These are phyloP conservation scores for Coremacera marginata DNA, from an alignment of 2,888 invertebrate species.

Conservation along the genomic window DNA sequence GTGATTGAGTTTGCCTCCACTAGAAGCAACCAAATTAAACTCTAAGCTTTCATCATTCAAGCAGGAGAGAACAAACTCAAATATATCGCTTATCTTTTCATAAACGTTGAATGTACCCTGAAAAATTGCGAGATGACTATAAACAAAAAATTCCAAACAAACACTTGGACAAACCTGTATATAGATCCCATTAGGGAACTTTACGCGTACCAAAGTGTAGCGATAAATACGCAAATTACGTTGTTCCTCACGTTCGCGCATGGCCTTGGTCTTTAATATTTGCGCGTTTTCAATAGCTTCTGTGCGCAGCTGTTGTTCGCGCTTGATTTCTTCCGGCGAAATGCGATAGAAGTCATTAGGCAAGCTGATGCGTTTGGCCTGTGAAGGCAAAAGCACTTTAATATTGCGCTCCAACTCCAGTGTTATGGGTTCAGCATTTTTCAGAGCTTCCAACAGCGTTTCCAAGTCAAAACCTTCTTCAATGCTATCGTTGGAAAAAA, in stretches of 20 bases:
- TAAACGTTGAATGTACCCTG: conserved; percentile 91
- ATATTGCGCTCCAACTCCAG: conserved; percentile 88
- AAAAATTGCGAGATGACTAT: conserved; percentile 53
- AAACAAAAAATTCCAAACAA: conserved; percentile 15
- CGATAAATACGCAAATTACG: conserved; percentile 85
- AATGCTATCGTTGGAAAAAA: conserved; percentile 74
- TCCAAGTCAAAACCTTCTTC: conserved; percentile 70
- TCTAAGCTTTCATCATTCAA: conserved; percentile 77
- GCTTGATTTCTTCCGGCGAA: conserved; percentile 84
- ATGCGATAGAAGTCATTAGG: conserved; percentile 89
- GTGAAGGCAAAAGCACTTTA: conserved; percentile 85
- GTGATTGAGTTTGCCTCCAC: conserved; percentile 75
- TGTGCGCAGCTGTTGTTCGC: conserved; percentile 80
- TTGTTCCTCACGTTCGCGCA: conserved; percentile 91
- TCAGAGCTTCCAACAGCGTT: conserved; percentile 81
- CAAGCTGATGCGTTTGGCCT: conserved; percentile 78
- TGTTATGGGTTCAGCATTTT: conserved; percentile 83
- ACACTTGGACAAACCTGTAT: conserved; percentile 75
- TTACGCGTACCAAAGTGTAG: conserved; percentile 86
- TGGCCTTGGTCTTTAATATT: conserved; percentile 92
- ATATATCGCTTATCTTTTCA: conserved; percentile 81
- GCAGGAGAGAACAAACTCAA: conserved; percentile 84
- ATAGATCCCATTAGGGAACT: conserved; percentile 89
- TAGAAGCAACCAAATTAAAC: conserved; percentile 78
- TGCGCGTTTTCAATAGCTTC: conserved; percentile 85